These are phyloP conservation scores for Carlito syrichta DNA, from an alignment of 2,113 vertebrate genomes.

Conservation along the genomic window DNA sequence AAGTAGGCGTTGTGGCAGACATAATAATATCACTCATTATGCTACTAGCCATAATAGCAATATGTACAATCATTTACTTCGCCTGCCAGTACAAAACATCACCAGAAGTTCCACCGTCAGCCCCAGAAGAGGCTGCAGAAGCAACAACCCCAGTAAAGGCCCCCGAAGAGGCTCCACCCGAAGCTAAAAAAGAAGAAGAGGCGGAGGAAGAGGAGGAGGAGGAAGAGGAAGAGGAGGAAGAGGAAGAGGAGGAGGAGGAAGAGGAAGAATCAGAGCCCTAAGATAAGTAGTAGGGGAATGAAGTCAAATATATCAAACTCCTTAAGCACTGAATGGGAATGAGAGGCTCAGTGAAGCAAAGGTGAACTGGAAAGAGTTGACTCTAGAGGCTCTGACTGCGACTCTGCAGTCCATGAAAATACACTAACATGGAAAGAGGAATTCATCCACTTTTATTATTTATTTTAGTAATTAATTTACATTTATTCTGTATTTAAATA, in stretches of 20 bases:
- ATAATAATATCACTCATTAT: accelerated
- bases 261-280: background rate
- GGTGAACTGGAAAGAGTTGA: background rate
- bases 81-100: accelerated
- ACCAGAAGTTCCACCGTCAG: background rate
- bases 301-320: background rate
- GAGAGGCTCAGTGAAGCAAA: background rate
- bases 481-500: conserved; percentile 3
- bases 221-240: accelerated
- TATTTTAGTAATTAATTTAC: background rate
- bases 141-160: background rate
- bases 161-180: background rate
- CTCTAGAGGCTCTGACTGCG: background rate
- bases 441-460: background rate
- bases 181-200: background rate
- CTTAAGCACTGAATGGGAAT: background rate
- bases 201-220: accelerated
- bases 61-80: background rate
- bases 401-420: background rate
- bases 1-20: accelerated
- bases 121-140: background rate
- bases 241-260: accelerated
- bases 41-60: background rate
- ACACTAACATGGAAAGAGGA: background rate
- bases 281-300: background rate